Evolutionary conservation across 2,797 vertebrate genomes (phyloP), one percentile per base, ranked within the genome.

Genomic region (Sciaenops ocellatus): DNA sequence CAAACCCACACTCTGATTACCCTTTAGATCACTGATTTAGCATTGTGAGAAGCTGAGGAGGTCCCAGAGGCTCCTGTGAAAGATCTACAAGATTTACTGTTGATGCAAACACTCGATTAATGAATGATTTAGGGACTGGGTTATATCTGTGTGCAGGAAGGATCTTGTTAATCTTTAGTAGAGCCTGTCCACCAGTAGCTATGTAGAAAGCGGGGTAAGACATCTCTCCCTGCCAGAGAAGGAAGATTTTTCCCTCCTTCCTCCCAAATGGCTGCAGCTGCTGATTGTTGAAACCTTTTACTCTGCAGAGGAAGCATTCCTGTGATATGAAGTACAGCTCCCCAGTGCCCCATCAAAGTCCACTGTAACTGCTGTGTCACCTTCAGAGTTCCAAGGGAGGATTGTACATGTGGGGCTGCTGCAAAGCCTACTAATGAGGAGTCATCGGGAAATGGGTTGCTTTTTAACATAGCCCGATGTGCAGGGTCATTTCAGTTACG

Each of bases 331-430:
- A 89, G 91, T 91, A 94, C 89, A 79, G 93, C 92, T 95, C 94
- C 94, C 95, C 78, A 81, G 90, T 90, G 94, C 82, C 93, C 90
- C 93, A 93, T 94, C 94, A 94, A 91, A 91, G 91, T 93, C 92
- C 83, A 83, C 87, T 85, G 89, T 94, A 94, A 94, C 91, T 95
- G 94, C 94, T 90, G 92, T 92, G 93, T 95, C 94, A 95, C 94
- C 94, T 94, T 93, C 90, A 93, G 82, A 85, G 75, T 87, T 94
- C 89, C 88, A 73, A 78, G 86, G 90, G 82, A 90, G 87, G 73
- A 80, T 80, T 56, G 89, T 85, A 82, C 84, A 83, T 60, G 64
- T 63, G 76, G 79, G 83, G 83, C 83, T 83, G 92, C 90, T 60
- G 87, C 85, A 60, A 82, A 77, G 90, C 91, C 68, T 93, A 79